Conservation (phyloP, 2,888 invertebrate genomes). For the Trichopria drosophilae region DNA sequence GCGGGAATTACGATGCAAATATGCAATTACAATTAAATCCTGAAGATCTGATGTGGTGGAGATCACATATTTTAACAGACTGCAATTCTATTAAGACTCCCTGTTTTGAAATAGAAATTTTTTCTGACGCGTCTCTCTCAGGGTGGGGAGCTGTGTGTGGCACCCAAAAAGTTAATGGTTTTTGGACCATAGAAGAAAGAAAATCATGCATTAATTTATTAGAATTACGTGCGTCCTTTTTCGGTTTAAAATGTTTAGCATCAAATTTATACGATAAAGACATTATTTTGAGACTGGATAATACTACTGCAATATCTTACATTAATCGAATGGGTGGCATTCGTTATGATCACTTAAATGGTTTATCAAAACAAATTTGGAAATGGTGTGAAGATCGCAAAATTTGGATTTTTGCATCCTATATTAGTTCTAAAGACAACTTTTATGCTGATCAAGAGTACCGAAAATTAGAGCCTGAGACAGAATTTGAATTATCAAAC, state of each 20-base stretch:
- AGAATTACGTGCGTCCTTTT: too few species aligned
- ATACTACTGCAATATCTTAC: conserved; percentile 36
- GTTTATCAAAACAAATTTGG: conserved; percentile 34
- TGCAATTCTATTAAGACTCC: too few species aligned
- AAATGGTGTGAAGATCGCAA: conserved; percentile 32
- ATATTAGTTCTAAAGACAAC: conserved; percentile 32
- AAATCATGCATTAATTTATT: too few species aligned
- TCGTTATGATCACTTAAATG: conserved; percentile 23
- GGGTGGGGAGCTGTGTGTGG: too few species aligned
- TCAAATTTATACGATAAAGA: conserved; percentile 17
- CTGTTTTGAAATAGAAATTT: too few species aligned
- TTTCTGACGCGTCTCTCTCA: too few species aligned
- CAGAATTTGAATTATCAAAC: conserved; percentile 29
- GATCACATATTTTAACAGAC: too few species aligned
- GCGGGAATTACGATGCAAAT: too few species aligned
- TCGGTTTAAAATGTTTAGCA: conserved; percentile 10
- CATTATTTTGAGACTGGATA: conserved; percentile 36
- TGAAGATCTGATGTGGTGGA: too few species aligned
- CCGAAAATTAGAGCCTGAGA: conserved; percentile 31
- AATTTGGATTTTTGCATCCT: conserved; percentile 35
- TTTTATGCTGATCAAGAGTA: conserved; percentile 38
- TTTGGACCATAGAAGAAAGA: too few species aligned
- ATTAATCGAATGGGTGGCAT: conserved; percentile 37
- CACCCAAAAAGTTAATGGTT: too few species aligned
- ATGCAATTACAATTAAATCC: too few species aligned